Percentiles rank a stretch among this genome's conserved stretches.
These are phyloP conservation scores for Petroica traversi DNA, from an alignment of 2,113 vertebrate genomes.

Conservation along the genomic window DNA sequence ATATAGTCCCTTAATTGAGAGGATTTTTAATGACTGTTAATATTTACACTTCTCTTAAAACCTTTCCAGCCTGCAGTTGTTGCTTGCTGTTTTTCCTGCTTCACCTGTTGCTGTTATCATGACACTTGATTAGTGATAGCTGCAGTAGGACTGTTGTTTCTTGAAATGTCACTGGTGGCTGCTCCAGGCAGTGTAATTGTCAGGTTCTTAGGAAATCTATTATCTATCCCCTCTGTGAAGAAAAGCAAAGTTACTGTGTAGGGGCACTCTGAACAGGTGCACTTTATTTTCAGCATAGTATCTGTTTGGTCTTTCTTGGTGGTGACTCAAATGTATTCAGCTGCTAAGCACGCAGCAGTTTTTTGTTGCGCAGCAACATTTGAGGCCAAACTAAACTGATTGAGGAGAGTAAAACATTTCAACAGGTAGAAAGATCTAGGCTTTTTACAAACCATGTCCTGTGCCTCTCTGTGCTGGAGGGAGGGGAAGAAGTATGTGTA, in stretches of 20 bases:
- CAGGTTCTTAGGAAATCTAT: not conserved
- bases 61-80: not conserved
- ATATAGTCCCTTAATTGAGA: not conserved
- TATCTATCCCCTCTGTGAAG: not conserved
- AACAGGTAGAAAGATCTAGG: not conserved
- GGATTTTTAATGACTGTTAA: not conserved
- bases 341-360: not conserved
- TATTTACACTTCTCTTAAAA: not conserved
- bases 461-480: not conserved
- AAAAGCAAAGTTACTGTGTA: not conserved
- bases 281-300: not conserved
- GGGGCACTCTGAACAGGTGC: not conserved
- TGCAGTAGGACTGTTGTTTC: not conserved
- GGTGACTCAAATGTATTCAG: not conserved
- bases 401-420: not conserved
- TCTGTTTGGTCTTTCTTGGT: not conserved
- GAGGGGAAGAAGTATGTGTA: not conserved
- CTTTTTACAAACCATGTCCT: not conserved
- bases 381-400: not conserved
- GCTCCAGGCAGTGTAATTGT: not conserved
- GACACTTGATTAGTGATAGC: too few relatives aligned
- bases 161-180: not conserved
- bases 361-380: not conserved
- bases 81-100: not conserved
- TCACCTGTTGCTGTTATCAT: not conserved